Evolutionary conservation across 2,888 invertebrate genomes (phyloP).

Genomic region (Hirtodrosophila confusa): DNA sequence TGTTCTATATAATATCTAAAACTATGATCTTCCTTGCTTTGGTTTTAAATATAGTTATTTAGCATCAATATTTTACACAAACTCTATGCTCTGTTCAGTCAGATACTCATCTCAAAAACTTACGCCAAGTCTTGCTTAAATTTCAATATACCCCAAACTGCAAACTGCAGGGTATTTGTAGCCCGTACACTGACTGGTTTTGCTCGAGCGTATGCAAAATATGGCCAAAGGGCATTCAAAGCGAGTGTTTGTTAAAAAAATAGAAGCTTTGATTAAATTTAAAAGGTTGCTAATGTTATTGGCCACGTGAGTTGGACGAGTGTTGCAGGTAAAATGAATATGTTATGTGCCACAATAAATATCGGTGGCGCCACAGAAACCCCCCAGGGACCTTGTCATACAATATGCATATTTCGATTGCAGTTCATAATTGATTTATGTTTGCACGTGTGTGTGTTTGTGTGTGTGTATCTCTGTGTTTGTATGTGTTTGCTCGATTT

Average conservation of each 20-base stretch:
- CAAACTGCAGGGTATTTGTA: conserved; percentile 14
- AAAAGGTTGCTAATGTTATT: conserved; percentile 63
- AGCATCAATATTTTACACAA: no score
- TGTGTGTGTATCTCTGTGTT: conserved; percentile 10
- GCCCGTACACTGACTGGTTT: conserved; percentile 17
- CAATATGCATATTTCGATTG: conserved; percentile 57
- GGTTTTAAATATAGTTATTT: no score
- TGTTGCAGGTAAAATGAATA: conserved; percentile 29
- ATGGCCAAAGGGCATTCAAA: conserved; percentile 55
- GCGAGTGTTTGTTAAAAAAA: conserved; percentile 53
- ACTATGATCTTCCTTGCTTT: no score
- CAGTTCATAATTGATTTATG: conserved; percentile 54
- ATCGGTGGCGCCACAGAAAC: conserved; percentile 42
- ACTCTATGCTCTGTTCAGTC: no score
- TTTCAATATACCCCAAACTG: not conserved
- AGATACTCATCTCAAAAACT: not conserved
- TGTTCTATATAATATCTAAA: no score
- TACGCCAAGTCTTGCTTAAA: not conserved
- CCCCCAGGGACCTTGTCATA: conserved; percentile 29
- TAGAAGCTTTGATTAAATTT: conserved; percentile 70
- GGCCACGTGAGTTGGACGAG: conserved; percentile 42
- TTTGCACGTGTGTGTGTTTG: conserved; percentile 7
- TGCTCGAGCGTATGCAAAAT: conserved; percentile 46
- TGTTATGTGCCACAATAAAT: conserved; percentile 52
- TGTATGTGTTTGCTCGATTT: conserved; percentile 24